Evolutionary conservation across 2,888 invertebrate genomes (phyloP).

Genomic region (Mesoligia furuncula): DNA sequence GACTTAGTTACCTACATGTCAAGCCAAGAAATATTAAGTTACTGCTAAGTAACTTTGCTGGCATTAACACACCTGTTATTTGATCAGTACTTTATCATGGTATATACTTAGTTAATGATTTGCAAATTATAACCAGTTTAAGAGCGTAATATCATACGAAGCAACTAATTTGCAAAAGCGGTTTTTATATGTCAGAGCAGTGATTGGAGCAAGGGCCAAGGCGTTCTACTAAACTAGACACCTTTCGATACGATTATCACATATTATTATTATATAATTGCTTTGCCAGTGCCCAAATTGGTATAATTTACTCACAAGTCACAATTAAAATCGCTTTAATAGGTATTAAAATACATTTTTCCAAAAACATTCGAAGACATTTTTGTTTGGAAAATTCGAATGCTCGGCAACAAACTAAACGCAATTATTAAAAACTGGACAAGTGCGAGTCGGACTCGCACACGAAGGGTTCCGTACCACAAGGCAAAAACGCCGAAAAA

Average conservation of each 20-base stretch:
- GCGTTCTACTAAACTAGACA: background rate
- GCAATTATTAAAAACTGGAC: no score
- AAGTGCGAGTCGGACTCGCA: no score
- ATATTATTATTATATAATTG: background rate
- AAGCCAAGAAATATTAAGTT: slow-evolving; percentile 12
- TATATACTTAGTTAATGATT: background rate
- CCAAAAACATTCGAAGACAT: no score
- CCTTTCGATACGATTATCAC: background rate
- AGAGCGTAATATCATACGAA: background rate
- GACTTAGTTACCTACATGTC: background rate
- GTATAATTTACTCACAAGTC: background rate
- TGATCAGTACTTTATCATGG: background rate
- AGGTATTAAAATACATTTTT: no score
- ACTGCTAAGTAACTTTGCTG: background rate
- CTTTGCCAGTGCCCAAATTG: background rate
- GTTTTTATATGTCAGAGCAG: slow-evolving; percentile 7
- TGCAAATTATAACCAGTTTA: slow-evolving; percentile 27
- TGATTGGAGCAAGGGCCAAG: slow-evolving; percentile 12
- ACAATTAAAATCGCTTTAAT: background rate
- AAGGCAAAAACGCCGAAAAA: no score
- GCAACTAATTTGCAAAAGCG: background rate
- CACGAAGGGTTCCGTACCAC: no score
- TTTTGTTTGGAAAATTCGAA: background rate
- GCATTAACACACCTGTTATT: slow-evolving; percentile 7
- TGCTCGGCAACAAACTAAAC: background rate